Evolutionary conservation across 2,797 vertebrate genomes (phyloP), one percentile per base, ranked within the genome.

Genomic region (Rhyacichthys aspro): DNA sequence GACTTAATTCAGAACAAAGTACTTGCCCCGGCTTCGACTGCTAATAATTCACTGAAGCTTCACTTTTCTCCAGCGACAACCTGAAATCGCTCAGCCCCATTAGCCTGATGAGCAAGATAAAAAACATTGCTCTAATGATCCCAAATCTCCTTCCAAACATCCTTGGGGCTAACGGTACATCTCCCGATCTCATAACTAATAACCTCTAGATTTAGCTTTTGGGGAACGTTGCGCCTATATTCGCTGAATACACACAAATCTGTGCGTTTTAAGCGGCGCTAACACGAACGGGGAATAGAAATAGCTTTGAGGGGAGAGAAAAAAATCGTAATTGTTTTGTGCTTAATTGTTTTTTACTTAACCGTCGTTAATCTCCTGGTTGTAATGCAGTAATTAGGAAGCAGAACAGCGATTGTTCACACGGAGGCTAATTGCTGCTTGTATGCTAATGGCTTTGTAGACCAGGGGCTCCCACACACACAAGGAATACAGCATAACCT

Each of bases 331-430:
- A 87, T 87, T 87, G 84, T 89, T 86, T 85, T 84, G 62, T 82
- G 78, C 71, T 82, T 88, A 86, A 89, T 87, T 78, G 79, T 79
- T 83, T 88, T 87, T 84, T 83, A 81, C 81, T 85, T 85, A 84
- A 83, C 76, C 58, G 19, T 72, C 67, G 81, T 86, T 89, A 82
- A 90, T 90, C 86, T 90, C 76, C 70, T 71, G 67, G 67, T 84
- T 89, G 86, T 89, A 84, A 86, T 86, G 88, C 82, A 78, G 84
- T 86, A 83, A 88, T 90, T 89, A 87, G 77, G 46, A 64, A 86
- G 70, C 64, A 76, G 80, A 80, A 61, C 77, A 70, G 71, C 64
- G 52, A 78, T 84, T 81, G 83, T 88, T 87, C 76, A 82, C 67
- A 74, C 2, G 8, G 61, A 81, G 72, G 72, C 80, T 89, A 87